These are phyloP conservation scores for Orthosia incerta DNA, from an alignment of 2,888 invertebrate species.

Conservation along the genomic window DNA sequence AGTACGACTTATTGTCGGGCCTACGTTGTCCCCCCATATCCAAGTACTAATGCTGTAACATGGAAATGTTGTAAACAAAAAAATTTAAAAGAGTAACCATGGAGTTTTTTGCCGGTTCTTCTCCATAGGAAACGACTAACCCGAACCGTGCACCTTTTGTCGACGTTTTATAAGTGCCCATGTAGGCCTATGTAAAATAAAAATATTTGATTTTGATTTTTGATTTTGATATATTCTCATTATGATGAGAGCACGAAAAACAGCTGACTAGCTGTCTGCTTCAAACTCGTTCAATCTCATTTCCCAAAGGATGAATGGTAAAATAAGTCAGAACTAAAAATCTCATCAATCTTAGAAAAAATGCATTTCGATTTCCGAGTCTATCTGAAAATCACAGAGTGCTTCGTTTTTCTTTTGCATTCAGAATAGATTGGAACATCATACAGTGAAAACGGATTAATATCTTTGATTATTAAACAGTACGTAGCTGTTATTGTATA, in stretches of 20 bases:
- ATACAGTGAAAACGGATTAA: background rate
- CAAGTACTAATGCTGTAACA: no score
- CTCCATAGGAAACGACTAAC: no score
- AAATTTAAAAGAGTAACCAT: no score
- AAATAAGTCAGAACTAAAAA: constrained; percentile 49
- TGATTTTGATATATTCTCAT: no score
- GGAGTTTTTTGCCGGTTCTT: no score
- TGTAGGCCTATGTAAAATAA: no score
- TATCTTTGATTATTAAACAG: background rate
- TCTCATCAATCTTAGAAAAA: constrained; percentile 61
- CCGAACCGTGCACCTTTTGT: no score
- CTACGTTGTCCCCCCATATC: no score
- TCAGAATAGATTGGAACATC: constrained; percentile 21
- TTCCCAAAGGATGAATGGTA: constrained; percentile 36
- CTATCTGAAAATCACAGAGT: constrained; percentile 33
- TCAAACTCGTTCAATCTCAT: constrained; percentile 15
- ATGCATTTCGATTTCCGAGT: constrained; percentile 59
- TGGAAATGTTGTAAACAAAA: no score
- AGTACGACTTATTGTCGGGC: no score
- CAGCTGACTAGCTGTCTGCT: background rate
- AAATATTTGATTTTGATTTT: no score
- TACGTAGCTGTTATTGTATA: background rate
- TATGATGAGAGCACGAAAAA: background rate
- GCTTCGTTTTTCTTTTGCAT: constrained; percentile 20
- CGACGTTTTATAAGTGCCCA: no score